A percentile compares a stretch with the other conserved stretches of the same genome.
Conservation (phyloP, 2,797 vertebrate genomes). For the Crocidura indochinensis region DNA sequence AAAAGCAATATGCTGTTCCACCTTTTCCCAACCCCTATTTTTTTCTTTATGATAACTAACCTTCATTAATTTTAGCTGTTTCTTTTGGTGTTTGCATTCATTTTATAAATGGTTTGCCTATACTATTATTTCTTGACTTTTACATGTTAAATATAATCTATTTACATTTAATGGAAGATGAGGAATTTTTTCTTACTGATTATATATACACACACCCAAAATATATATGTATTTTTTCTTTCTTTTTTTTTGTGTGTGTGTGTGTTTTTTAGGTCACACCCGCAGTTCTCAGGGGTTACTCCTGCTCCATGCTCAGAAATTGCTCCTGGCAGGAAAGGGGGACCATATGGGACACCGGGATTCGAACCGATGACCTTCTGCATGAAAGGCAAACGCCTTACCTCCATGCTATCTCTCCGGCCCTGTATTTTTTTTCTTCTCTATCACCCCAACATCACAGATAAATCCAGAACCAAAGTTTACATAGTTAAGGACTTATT, state of each 20-base stretch:
- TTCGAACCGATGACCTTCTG: too few species aligned
- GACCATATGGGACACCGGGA: too few species aligned
- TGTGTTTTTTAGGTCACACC: too few species aligned
- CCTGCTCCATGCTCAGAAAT: too few species aligned
- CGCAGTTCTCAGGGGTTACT: too few species aligned
- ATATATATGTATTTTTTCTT: not conserved
- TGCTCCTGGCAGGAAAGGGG: too few species aligned
- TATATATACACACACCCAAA: not conserved
- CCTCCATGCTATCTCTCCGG: too few species aligned
- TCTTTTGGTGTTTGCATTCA: conserved; percentile 46
- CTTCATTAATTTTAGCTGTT: conserved; percentile 50
- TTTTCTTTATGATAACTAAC: conserved; percentile 19
- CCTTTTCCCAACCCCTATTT: not conserved
- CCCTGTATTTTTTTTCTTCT: not conserved
- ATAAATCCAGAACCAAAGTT: conserved; percentile 37
- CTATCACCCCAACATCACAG: conserved; percentile 11
- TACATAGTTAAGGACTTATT: conserved; percentile 47
- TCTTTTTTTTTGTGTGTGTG: too few species aligned
- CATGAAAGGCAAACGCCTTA: too few species aligned
- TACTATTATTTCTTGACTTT: conserved; percentile 56
- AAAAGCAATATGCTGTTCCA: conserved; percentile 34
- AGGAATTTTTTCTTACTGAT: conserved; percentile 26
- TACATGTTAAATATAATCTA: conserved; percentile 53
- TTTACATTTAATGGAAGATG: conserved; percentile 43
- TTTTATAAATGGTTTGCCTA: conserved; percentile 46